Evolutionary conservation across 2,888 invertebrate species (phyloP), one percentile per base, ranked within the genome.

Genomic region (Dasysyrphus tricinctus): DNA sequence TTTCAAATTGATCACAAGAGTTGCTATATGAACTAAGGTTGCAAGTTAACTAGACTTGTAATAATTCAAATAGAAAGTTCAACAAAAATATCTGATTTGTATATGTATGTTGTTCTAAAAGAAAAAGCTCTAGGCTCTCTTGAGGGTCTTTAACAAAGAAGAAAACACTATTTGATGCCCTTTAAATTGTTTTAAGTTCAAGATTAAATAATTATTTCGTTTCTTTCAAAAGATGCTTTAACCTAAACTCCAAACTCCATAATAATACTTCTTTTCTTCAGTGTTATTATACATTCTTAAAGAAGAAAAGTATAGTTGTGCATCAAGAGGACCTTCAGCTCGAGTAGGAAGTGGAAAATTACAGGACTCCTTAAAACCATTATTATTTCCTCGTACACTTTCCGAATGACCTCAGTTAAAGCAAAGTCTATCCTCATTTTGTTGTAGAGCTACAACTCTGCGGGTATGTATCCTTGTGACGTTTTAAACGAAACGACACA

Each of bases 321-420:
- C 39, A 44, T 80, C 61, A 24, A 24, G 69, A 80, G 65, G 77
- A 72, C 63, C n/a, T 59, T 51, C 56, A 59, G n/a, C 56, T 5
- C 9, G 32, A 74, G 70, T 32, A 51, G 70, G 54, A 72, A 59
- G 34, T 44, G 44, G 34, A 49, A 77, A 77, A 80, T 73, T 77
- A 85, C 77, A 42, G 51, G 77, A 80, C 63, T 59, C 77, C 80
- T 77, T 24, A 56, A 81, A 61, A 81, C 76, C 85, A 85, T 85
- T 85, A 85, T 85, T 85, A 81, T 81, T 77, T 85, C 77, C 74
- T 81, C 69, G 61, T 74, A 65, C 34, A 79, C 57, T 76, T 78
- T 47, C 76, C 67, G 57, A 85, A 73, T 73, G 85, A 85, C 77
- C 81, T 74, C 56, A 80, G 63, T 56, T 16, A 37, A 80, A 80